A percentile compares a stretch with the other conserved stretches of the same genome.
Evolutionary conservation across 2,888 invertebrate genomes (phyloP).

Genomic region (Rhamphomyia laevipes): DNA sequence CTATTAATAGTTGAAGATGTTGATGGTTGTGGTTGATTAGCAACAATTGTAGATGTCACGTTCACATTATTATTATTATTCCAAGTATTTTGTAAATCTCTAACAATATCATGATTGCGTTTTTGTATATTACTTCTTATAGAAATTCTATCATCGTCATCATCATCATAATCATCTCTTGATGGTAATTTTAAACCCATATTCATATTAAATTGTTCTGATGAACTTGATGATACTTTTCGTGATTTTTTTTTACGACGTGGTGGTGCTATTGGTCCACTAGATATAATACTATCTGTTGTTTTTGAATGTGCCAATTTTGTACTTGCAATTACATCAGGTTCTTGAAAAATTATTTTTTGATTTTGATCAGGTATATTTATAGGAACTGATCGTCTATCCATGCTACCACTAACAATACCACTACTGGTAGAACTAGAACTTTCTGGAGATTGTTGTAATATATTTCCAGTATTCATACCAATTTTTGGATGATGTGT

Average conservation of each 20-base stretch:
- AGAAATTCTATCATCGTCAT: constrained; percentile 29
- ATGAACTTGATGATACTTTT: constrained; percentile 34
- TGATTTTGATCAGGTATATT: constrained; percentile 6
- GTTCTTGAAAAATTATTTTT: constrained; percentile 46
- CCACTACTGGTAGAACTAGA: not conserved
- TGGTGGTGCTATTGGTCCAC: constrained; percentile 62
- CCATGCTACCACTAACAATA: not conserved
- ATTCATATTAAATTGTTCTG: constrained; percentile 34
- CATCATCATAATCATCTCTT: constrained; percentile 29
- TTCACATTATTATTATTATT: constrained; percentile 40
- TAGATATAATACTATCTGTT: constrained; percentile 36
- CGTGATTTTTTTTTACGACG: constrained; percentile 56
- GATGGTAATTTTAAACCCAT: constrained; percentile 28
- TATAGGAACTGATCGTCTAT: not conserved
- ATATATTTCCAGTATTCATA: not conserved
- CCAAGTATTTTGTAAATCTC: constrained; percentile 67
- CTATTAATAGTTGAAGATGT: constrained; percentile 18
- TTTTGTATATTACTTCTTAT: constrained; percentile 28
- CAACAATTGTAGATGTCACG: not conserved
- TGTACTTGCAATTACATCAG: constrained; percentile 88
- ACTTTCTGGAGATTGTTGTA: not conserved
- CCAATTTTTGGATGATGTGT: not conserved
- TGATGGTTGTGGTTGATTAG: not conserved
- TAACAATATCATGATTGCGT: constrained; percentile 31
- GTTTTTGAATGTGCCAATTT: constrained; percentile 47